A percentile compares a stretch with the other conserved stretches of the same genome.
phyloP scores from a whole-genome alignment of 2,888 invertebrate species.

The Erebia aethiops region DNA sequence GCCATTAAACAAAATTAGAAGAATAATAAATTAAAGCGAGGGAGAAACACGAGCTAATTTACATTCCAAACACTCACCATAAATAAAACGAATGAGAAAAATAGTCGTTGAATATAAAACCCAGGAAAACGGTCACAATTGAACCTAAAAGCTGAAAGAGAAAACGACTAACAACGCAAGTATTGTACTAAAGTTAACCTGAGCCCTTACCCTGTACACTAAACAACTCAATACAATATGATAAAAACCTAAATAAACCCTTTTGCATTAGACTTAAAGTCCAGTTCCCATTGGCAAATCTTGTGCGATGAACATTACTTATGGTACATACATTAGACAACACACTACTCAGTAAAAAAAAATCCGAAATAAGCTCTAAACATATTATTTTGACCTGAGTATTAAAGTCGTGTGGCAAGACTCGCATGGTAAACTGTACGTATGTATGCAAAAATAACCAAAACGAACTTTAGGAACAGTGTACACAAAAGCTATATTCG shows the following conservation, averaged over 20 bases:
- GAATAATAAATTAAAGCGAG: no score
- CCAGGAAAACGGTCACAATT: slow-evolving; percentile 24
- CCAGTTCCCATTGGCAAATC: not conserved
- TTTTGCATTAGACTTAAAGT: not conserved
- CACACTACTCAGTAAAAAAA: not conserved
- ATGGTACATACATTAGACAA: not conserved
- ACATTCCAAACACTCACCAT: not conserved
- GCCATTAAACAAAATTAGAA: no score
- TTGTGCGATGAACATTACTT: not conserved
- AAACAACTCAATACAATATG: not conserved
- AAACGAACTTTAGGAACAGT: not conserved
- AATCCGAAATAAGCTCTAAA: not conserved
- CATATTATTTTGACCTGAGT: not conserved
- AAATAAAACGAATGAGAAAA: not conserved
- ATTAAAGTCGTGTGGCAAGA: slow-evolving; percentile 16
- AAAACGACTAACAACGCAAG: slow-evolving; percentile 27
- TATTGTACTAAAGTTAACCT: slow-evolving; percentile 30
- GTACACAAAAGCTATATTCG: slow-evolving; percentile 16
- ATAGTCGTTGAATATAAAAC: slow-evolving; percentile 8
- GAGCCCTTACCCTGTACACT: slow-evolving; percentile 22
- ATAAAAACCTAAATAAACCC: not conserved
- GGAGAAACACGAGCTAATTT: no score
- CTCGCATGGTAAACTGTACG: slow-evolving; percentile 19
- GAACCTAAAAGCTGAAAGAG: slow-evolving; percentile 27
- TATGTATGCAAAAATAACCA: not conserved